Conservation (phyloP, 2,113 vertebrate species). For the Scomber japonicus region DNA sequence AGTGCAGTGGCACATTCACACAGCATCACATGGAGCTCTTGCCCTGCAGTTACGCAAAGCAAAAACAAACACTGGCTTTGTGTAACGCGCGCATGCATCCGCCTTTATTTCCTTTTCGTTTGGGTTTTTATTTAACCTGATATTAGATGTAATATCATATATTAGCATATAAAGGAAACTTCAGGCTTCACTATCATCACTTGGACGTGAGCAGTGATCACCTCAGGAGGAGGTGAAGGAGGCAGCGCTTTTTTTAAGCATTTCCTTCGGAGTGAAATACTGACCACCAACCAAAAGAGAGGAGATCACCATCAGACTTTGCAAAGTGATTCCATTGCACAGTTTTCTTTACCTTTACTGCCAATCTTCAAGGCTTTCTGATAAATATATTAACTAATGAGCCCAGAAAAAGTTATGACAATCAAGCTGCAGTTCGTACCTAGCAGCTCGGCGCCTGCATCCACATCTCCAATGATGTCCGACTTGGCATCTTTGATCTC, state of each 20-base stretch:
- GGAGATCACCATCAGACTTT: too few species aligned
- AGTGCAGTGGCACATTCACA: slow-evolving; percentile 43
- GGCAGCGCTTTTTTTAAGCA: not conserved
- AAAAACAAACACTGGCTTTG: slow-evolving; percentile 27
- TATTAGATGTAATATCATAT: not conserved
- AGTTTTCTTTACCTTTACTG: not conserved
- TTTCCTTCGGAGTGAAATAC: not conserved
- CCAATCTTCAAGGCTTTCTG: not conserved
- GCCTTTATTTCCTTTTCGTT: not conserved
- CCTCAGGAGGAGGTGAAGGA: not conserved
- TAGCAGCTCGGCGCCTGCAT: slow-evolving; percentile 96
- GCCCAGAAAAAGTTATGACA: not conserved
- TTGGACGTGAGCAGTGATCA: not conserved
- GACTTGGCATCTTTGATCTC: slow-evolving; percentile 97
- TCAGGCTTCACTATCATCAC: not conserved
- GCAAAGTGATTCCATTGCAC: not conserved
- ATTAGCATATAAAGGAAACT: not conserved
- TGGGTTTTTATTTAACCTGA: slow-evolving; percentile 1
- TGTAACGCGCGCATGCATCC: slow-evolving; percentile 21
- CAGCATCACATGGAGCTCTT: slow-evolving; percentile 50
- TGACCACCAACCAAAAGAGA: not conserved
- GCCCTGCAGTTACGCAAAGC: slow-evolving; percentile 43
- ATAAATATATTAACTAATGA: not conserved
- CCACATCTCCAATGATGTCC: slow-evolving; percentile 97
- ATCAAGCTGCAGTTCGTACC: slow-evolving; percentile 80